Base-by-base conservation (phyloP, 2,888 invertebrate genomes). In the Apotomis capreana region DNA sequence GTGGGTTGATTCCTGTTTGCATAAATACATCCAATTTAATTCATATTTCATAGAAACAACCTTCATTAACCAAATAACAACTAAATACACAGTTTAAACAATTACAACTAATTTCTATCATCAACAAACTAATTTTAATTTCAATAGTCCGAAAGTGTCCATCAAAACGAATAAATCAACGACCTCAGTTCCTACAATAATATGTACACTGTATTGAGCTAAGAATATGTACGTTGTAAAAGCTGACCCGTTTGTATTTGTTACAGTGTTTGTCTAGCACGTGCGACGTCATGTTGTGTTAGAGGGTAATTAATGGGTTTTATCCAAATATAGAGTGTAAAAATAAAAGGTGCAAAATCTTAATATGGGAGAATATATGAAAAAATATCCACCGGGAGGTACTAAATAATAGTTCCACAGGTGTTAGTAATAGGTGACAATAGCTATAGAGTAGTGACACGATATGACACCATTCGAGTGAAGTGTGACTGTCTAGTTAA, bases 281-380 rank as follows among this genome's bases (percentile, higher is more conserved):
- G 64, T 71, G 71, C 54, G 72, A 46, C n/a, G 67, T 12, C 63
- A 26, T 59, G 58, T 68, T 15, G 63, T 44, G 62, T 55, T 69
- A 61, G 44, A 68, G 15, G 52, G 49, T 54, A 72, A 72, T 68
- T 70, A 57, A 57, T 15, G 55, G 55, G 57, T 49, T 62, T 51
- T 57, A 60, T 68, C 12, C 4, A 13, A 54, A 37, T 26, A 37
- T 57, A 9, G 10, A 40, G 26, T 26, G 2, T 26, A 26, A 2
- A 26, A 1, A 26, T 26, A 26, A 26, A 26, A 26, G 26, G 26
- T 2, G 26, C 26, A 26, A 26, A 26, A 26, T 26, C 26, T 26
- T 26, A 15, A 26, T 26, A 26, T 26, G 26, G 26, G 26, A 26
- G 26, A 26, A 26, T 26, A 26, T 2, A 2, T 26, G 26, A 26